A percentile compares a stretch with the other conserved stretches of the same genome.
Evolutionary conservation across 1,140 invertebrate genomes (phyloP).

Genomic region (Pomacea maculata): DNA sequence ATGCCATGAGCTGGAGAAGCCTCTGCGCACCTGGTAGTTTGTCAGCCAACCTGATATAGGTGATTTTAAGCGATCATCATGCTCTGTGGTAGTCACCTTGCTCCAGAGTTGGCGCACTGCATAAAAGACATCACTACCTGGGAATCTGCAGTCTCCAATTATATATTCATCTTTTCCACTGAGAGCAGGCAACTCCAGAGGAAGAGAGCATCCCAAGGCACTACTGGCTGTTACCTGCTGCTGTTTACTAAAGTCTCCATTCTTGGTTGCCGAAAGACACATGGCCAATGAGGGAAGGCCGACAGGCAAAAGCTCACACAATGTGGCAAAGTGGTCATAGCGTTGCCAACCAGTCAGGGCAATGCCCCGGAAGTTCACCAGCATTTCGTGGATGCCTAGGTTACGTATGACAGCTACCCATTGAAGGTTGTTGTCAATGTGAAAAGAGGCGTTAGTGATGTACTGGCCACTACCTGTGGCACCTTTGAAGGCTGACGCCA

Average conservation of each 20-base stretch:
- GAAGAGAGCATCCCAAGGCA: conserved; percentile 15
- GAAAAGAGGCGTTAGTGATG: conserved; percentile 70
- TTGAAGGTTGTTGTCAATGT: conserved; percentile 76
- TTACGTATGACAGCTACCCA: conserved; percentile 74
- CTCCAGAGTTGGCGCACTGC: conserved; percentile 25
- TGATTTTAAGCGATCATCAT: conserved; percentile 7
- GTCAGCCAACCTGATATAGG: conserved; percentile 41
- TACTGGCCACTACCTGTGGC: conserved; percentile 72
- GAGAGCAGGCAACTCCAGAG: conserved; percentile 16
- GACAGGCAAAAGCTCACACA: conserved; percentile 85
- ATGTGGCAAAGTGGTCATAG: conserved; percentile 89
- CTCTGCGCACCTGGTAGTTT: conserved; percentile 36
- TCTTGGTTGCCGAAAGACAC: conserved; percentile 64
- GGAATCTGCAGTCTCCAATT: conserved; percentile 29
- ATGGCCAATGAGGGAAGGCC: conserved; percentile 80
- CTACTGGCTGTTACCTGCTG: conserved; percentile 10
- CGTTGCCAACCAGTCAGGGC: conserved; percentile 77
- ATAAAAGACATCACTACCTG: conserved; percentile 33
- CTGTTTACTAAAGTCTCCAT: conserved; percentile 32
- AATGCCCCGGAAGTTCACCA: conserved; percentile 68
- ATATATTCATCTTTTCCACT: background rate
- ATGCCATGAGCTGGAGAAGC: conserved; percentile 40
- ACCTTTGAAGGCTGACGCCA: conserved; percentile 88
- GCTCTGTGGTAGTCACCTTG: conserved; percentile 3
- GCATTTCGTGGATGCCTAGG: conserved; percentile 7